These are phyloP conservation scores for Meganola albula DNA, from an alignment of 2,888 invertebrate species.

Conservation along the genomic window DNA sequence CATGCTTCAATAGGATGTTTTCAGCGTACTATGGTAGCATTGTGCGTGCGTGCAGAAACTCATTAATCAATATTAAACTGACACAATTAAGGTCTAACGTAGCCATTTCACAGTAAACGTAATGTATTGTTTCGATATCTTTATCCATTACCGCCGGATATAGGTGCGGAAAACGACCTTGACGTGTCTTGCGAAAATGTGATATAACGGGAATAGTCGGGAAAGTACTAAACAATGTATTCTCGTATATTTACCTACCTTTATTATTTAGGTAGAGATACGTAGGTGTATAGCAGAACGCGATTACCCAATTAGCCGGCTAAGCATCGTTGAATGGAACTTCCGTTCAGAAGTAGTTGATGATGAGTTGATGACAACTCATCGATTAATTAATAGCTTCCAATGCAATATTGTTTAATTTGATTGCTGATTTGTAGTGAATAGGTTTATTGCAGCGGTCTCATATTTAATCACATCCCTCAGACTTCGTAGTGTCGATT, in stretches of 20 bases:
- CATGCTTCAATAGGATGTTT: no score
- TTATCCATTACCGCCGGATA: constrained; percentile 2
- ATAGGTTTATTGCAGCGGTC: no score
- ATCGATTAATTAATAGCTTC: constrained; percentile 37
- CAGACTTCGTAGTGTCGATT: no score
- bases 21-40: no score
- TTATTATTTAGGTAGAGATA: neutral
- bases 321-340: constrained; percentile 24
- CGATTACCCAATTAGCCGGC: constrained; percentile 40
- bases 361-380: constrained; percentile 27
- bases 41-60: no score
- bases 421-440: no score
- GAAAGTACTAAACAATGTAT: neutral
- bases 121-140: constrained; percentile 5
- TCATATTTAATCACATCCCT: no score
- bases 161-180: constrained; percentile 18
- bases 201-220: neutral
- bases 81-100: no score
- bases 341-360: constrained; percentile 18
- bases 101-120: neutral
- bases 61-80: no score
- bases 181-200: constrained; percentile 12
- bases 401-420: constrained; percentile 37
- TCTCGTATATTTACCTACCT: neutral
- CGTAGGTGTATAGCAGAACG: constrained; percentile 25